A percentile compares a stretch with the other conserved stretches of the same genome.
These are phyloP conservation scores for Tyto alba DNA, from an alignment of 2,113 vertebrate genomes.

Conservation along the genomic window DNA sequence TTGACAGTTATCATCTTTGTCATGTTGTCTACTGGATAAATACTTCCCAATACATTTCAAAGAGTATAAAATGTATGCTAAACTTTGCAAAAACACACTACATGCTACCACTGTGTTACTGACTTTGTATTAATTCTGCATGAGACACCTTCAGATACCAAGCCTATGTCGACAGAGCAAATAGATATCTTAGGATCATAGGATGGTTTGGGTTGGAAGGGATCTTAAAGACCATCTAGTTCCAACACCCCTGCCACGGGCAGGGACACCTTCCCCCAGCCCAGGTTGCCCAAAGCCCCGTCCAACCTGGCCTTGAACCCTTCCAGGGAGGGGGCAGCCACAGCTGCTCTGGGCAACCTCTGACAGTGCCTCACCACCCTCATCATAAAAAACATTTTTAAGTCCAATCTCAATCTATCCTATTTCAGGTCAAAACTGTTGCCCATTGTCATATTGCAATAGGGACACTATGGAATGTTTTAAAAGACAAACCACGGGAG, in stretches of 20 bases:
- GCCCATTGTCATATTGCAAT: neutral
- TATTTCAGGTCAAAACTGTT: neutral
- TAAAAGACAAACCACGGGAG: neutral
- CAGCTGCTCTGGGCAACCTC: neutral
- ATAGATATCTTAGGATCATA: neutral
- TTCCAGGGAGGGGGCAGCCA: neutral
- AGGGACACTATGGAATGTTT: neutral
- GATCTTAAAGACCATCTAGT: neutral
- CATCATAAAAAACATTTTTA: rapidly evolving
- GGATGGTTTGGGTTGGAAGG: neutral
- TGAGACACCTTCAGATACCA: neutral
- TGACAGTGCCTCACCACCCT: neutral
- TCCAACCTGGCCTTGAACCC: neutral
- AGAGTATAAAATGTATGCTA: neutral
- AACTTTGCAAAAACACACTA: neutral
- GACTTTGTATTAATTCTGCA: neutral
- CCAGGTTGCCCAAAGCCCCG: neutral
- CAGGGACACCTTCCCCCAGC: neutral
- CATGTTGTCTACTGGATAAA: neutral
- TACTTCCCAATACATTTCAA: neutral
- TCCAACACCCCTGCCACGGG: rapidly evolving
- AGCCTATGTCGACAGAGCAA: neutral
- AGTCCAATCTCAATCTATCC: neutral
- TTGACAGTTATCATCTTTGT: neutral
- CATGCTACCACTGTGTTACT: neutral